Evolutionary conservation across 30 jellyfish, hydroid and myxozoan genomes (phyloP).

Genomic region (Cassiopea xamachana): DNA sequence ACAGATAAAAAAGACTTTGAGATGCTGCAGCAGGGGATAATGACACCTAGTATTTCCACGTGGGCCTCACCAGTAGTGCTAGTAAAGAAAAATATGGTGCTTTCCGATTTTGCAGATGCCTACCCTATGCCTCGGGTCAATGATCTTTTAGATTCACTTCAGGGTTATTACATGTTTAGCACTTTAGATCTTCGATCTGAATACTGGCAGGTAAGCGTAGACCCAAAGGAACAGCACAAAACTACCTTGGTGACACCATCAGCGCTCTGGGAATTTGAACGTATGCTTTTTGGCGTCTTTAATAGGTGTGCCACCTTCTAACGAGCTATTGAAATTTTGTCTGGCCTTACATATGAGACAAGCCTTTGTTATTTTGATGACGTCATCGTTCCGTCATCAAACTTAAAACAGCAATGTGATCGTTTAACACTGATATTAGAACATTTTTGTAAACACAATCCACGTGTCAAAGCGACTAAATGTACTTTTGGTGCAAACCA

Average conservation of each 20-base stretch:
- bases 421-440: slow-evolving; percentile 4
- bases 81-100: slow-evolving; percentile 76
- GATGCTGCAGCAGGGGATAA: slow-evolving; percentile 68
- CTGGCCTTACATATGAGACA: slow-evolving; percentile 53
- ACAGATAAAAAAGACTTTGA: slow-evolving; percentile 23
- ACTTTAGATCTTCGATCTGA: slow-evolving; percentile 68
- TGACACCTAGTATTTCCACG: slow-evolving; percentile 43
- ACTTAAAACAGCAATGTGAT: slow-evolving; percentile 36
- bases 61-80: slow-evolving; percentile 71
- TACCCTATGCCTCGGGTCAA: slow-evolving; percentile 70
- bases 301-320: slow-evolving; percentile 70
- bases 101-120: slow-evolving; percentile 58
- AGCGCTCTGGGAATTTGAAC: slow-evolving; percentile 59
- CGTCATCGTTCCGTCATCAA: slow-evolving; percentile 21
- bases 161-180: slow-evolving; percentile 35
- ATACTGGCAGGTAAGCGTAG: slow-evolving; percentile 60
- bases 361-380: slow-evolving; percentile 73
- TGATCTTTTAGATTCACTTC: slow-evolving; percentile 49
- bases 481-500: slow-evolving; percentile 44
- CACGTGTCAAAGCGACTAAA: slow-evolving; percentile 40
- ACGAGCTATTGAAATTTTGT: slow-evolving; percentile 66
- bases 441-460: slow-evolving; percentile 25
- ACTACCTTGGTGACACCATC: slow-evolving; percentile 60
- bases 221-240: slow-evolving; percentile 57
- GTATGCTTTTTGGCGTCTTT: slow-evolving; percentile 72